A percentile compares a stretch with the other conserved stretches of the same genome.
These are phyloP conservation scores for Drosophila orosa DNA, from an alignment of 1,140 invertebrate genomes.

Conservation along the genomic window DNA sequence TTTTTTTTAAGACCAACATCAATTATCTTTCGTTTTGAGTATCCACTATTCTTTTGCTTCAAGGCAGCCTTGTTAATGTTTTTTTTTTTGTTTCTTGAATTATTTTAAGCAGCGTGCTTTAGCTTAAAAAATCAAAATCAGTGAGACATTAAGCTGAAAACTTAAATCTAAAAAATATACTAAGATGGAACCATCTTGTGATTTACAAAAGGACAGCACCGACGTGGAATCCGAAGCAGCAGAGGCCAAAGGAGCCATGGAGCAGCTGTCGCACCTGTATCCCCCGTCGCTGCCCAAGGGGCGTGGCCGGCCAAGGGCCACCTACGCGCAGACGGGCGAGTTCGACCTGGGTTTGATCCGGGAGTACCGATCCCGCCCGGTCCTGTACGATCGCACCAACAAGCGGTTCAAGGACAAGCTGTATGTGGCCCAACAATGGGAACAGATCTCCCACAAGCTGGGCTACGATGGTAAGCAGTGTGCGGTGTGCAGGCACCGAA, in stretches of 20 bases:
- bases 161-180: conserved; percentile 10
- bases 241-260: conserved; percentile 5
- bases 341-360: conserved; percentile 80
- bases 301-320: conserved; percentile 73
- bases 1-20: conserved; percentile 6
- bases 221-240: neutral
- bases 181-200: conserved; percentile 18
- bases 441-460: conserved; percentile 77
- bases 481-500: too few species aligned
- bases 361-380: conserved; percentile 74
- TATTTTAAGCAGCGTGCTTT: conserved; percentile 16
- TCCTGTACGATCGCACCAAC: conserved; percentile 75
- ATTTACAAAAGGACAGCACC: conserved; percentile 1
- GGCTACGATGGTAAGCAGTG: conserved; percentile 78
- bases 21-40: conserved; percentile 22
- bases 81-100: neutral
- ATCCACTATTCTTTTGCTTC: conserved; percentile 1
- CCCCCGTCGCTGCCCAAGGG: conserved; percentile 47
- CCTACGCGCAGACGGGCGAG: conserved; percentile 77
- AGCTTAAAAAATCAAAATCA: conserved; percentile 31
- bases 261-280: conserved; percentile 30
- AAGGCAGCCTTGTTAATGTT: neutral
- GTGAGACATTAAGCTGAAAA: neutral
- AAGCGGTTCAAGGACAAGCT: conserved; percentile 78
- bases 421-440: conserved; percentile 66